Conservation (phyloP, 92 coral and sea anemone species). For the Phenganax stokvisi region DNA sequence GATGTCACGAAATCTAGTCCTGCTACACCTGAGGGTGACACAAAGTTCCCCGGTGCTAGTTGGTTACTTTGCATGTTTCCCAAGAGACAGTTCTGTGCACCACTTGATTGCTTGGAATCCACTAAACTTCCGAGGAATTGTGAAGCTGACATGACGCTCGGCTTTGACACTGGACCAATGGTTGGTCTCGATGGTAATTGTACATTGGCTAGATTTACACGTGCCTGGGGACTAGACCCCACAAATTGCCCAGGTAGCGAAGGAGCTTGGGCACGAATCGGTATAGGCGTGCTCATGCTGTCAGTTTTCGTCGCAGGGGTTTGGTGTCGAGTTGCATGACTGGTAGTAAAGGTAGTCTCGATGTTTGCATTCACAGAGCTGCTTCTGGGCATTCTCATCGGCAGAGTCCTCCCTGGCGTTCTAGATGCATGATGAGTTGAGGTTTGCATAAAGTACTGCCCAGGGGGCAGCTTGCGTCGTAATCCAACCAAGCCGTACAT, state of each 20-base stretch:
- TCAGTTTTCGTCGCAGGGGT: slow-evolving; percentile 31
- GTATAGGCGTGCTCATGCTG: slow-evolving; percentile 2
- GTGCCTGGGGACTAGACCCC: slow-evolving; percentile 15
- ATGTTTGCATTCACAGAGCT: slow-evolving; percentile 14
- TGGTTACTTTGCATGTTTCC: not conserved
- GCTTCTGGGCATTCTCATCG: slow-evolving; percentile 57
- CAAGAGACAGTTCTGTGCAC: not conserved
- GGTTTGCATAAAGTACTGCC: slow-evolving; percentile 18
- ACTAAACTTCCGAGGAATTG: slow-evolving; percentile 13
- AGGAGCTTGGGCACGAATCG: slow-evolving; percentile 12
- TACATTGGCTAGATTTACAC: not conserved
- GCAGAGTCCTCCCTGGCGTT: slow-evolving; percentile 56
- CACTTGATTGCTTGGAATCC: not conserved
- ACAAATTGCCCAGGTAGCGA: slow-evolving; percentile 27
- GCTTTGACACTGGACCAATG: slow-evolving; percentile 21
- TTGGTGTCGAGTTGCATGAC: slow-evolving; percentile 5
- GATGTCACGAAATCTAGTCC: too few relatives aligned
- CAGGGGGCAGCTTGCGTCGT: slow-evolving; percentile 65
- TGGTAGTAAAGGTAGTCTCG: not conserved
- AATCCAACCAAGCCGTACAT: slow-evolving; percentile 86
- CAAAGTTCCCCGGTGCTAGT: not conserved
- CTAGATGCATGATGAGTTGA: slow-evolving; percentile 20
- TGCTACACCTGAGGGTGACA: too few relatives aligned
- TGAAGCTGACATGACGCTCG: slow-evolving; percentile 33
- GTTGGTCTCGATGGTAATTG: slow-evolving; percentile 9